phyloP scores from a whole-genome alignment of 2,113 vertebrate species.

The Amazona guildingii region DNA sequence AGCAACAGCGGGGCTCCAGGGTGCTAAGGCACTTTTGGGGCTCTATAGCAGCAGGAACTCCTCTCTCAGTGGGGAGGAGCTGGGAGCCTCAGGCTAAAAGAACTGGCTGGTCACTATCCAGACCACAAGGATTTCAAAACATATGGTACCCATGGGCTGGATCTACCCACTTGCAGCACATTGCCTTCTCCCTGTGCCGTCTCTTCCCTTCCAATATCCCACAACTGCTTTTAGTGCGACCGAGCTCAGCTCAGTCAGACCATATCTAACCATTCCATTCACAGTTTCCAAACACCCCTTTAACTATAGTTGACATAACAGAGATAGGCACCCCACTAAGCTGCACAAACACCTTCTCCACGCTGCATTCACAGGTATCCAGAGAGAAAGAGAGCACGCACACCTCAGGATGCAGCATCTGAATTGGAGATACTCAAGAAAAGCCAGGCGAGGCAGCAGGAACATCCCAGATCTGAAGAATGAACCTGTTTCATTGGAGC shows the following conservation, averaged over 20 bases:
- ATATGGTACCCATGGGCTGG: neutral
- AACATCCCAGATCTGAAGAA: neutral
- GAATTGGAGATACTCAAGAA: neutral
- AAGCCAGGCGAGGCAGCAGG: neutral
- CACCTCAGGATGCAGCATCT: neutral
- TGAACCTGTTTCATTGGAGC: neutral
- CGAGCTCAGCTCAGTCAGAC: neutral
- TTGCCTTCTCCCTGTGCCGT: neutral
- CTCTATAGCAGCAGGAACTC: neutral
- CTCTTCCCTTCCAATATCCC: neutral
- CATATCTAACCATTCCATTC: neutral
- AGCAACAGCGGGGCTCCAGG: neutral
- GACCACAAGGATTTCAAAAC: slow-evolving; percentile 32
- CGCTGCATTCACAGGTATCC: neutral
- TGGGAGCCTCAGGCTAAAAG: neutral
- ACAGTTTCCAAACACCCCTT: neutral
- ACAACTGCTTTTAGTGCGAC: neutral
- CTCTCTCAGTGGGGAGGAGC: neutral
- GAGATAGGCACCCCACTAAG: neutral
- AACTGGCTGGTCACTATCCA: neutral
- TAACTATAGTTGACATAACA: neutral
- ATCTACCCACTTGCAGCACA: slow-evolving; percentile 26
- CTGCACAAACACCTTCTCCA: neutral
- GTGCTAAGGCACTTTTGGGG: neutral
- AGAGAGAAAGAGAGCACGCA: neutral